A percentile compares a stretch with the other conserved stretches of the same genome.
These are phyloP conservation scores for Pristionchus maxplancki DNA, from an alignment of 2,888 invertebrate species.

Conservation along the genomic window DNA sequence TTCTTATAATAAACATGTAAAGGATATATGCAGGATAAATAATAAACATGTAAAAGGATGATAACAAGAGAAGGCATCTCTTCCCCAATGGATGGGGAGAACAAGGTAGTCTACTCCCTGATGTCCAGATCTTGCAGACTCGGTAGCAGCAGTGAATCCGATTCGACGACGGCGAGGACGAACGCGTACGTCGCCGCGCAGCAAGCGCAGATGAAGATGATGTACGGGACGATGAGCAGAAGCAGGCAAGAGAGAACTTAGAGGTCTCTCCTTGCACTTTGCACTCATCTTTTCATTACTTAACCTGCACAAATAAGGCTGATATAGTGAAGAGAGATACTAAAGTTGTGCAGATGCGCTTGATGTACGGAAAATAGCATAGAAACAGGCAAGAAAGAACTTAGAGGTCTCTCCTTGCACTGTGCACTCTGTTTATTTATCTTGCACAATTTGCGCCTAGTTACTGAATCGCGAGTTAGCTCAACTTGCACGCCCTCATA, in stretches of 20 bases:
- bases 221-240: slow-evolving; percentile 63
- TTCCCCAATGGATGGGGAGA: no score
- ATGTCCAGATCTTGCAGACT: slow-evolving; percentile 55
- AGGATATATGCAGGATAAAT: no score
- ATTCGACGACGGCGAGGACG: slow-evolving; percentile 67
- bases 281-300: no score
- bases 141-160: slow-evolving; percentile 57
- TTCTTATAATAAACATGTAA: no score
- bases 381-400: slow-evolving; percentile 52
- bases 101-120: no score
- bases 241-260: slow-evolving; percentile 51
- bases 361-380: slow-evolving; percentile 63
- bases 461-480: not conserved
- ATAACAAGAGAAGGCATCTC: no score
- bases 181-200: slow-evolving; percentile 73
- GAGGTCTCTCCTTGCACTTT: not conserved
- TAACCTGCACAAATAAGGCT: no score
- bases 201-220: slow-evolving; percentile 63
- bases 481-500: no score
- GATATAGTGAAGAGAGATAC: no score
- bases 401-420: slow-evolving; percentile 14
- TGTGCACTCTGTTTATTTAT: not conserved
- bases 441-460: not conserved
- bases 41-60: no score
- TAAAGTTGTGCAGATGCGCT: slow-evolving; percentile 62